Evolutionary conservation across 2,113 vertebrate species (phyloP), one percentile per base, ranked within the genome.

Genomic region (Turnix velox): DNA sequence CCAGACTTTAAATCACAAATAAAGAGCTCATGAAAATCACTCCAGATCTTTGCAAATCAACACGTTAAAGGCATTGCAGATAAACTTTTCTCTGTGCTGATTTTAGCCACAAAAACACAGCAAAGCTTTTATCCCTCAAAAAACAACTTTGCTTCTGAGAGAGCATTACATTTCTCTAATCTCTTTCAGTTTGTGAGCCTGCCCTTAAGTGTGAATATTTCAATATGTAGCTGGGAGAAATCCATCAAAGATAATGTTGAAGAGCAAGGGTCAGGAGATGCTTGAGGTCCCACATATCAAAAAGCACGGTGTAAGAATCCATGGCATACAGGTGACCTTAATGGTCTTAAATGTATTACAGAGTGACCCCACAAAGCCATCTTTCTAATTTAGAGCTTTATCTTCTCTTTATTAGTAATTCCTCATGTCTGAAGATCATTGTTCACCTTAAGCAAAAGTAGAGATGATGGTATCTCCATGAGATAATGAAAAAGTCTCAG

Each of bases 381-480:
- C 90, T 84, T 92, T 81, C 39, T 91, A 89, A 95, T 91, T 93
- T 94, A 94, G 72, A 68, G 61, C 81, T 84, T 92, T 90, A 27
- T 93, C 91, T 93, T 78, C 90, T 67, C 84, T 79, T 71, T 91
- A 43, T 90, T 87, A 91, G 45, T 93, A 91, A 93, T 91, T 93
- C 39, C 82, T 87, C 61, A 73, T 75, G 66, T 68, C 90, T 84
- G 76, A 82, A 69, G 84, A 90, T 78, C 74, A 30, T 46, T 58
- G 33, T 42, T 94, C 71, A 92, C 88, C 86, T 92, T 82, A 94
- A 94, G 73, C 86, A 92, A 95, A 92, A 82, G n/a, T 37, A 92
- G 62, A 46, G 73, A 82, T 82, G 72, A 54, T 87, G 57, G 72
- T 95, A 84, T 93, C 81, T 61, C 54, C 51, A 39, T 33, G 79